Evolutionary conservation across 2,888 invertebrate species (phyloP).

Genomic region (Conops quadrifasciatus): DNA sequence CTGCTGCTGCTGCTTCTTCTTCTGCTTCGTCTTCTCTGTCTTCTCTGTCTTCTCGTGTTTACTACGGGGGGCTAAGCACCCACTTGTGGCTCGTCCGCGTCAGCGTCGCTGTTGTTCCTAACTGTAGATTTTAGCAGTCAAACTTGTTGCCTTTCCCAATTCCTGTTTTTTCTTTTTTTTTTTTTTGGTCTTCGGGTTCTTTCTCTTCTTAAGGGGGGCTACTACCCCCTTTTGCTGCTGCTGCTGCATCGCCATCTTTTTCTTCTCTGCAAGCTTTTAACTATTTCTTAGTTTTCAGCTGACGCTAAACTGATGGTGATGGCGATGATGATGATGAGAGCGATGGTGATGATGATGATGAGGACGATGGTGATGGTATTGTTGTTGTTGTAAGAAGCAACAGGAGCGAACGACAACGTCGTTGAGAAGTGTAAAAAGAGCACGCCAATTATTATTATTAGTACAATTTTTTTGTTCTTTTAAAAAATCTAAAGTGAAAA

Average conservation of each 20-base stretch:
- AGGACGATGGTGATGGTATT: slow-evolving; percentile 17
- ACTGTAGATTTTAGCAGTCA: slow-evolving; percentile 49
- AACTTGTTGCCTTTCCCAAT: slow-evolving; percentile 43
- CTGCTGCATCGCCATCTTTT: slow-evolving; percentile 35
- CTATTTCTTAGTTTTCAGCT: slow-evolving; percentile 22
- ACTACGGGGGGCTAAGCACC: slow-evolving; percentile 43
- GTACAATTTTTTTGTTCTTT: slow-evolving; percentile 32
- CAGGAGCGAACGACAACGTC: neutral
- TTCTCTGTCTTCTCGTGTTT: no score
- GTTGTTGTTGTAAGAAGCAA: slow-evolving; percentile 10
- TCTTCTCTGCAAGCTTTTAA: neutral
- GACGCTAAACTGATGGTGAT: slow-evolving; percentile 26
- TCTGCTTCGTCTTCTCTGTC: no score
- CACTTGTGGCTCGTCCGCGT: slow-evolving; percentile 53
- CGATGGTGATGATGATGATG: slow-evolving; percentile 14
- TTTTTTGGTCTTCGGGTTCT: neutral
- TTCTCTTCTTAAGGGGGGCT: neutral
- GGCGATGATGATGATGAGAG: slow-evolving; percentile 16
- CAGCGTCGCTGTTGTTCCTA: slow-evolving; percentile 23
- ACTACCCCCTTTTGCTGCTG: slow-evolving; percentile 25
- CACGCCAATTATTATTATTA: neutral
- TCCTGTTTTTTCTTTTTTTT: slow-evolving; percentile 8
- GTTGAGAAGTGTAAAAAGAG: neutral
- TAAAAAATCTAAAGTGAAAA: slow-evolving; percentile 58
- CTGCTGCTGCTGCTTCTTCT: neutral